Conservation (phyloP, 2,888 invertebrate species). For the Dolichomitus sp. region DNA sequence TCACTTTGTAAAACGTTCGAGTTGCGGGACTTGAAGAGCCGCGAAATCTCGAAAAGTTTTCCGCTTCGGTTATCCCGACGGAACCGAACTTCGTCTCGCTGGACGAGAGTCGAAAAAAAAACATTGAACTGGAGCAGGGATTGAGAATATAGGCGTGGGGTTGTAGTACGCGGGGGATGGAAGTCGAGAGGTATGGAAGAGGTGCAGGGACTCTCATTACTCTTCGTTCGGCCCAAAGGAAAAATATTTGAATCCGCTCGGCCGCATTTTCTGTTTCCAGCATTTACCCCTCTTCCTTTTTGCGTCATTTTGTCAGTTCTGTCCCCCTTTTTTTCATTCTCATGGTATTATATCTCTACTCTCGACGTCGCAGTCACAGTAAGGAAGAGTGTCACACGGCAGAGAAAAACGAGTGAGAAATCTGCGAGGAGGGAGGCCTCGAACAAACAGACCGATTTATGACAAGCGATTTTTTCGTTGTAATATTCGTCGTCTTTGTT, state of each 20-base stretch:
- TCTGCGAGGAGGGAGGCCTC: conserved; percentile 69
- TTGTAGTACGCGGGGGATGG: conserved; percentile 24
- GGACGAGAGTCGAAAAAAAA: conserved; percentile 50
- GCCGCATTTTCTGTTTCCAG: conserved; percentile 62
- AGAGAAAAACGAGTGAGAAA: conserved; percentile 61
- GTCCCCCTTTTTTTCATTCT: conserved; percentile 45
- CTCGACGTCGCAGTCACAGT: conserved; percentile 20
- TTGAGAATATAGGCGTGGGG: conserved; percentile 37
- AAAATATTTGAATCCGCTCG: conserved; percentile 77
- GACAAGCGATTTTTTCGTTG: conserved; percentile 81
- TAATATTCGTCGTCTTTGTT: conserved; percentile 45
- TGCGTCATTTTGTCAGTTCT: conserved; percentile 37
- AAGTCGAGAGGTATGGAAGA: conserved; percentile 41
- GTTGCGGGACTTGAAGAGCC: conserved; percentile 45
- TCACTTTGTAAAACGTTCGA: conserved; percentile 68
- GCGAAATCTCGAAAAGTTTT: conserved; percentile 69
- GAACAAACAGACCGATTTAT: conserved; percentile 81
- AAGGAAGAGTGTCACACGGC: conserved; percentile 40
- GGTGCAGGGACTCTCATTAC: conserved; percentile 71
- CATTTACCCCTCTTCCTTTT: conserved; percentile 40
- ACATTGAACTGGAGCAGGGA: conserved; percentile 47
- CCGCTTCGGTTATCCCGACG: conserved; percentile 58
- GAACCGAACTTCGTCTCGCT: conserved; percentile 60
- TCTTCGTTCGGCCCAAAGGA: conserved; percentile 73
- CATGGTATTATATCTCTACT: conserved; percentile 47